Conservation (phyloP, 2,888 invertebrate species). For the Mactromeris polynyma region DNA sequence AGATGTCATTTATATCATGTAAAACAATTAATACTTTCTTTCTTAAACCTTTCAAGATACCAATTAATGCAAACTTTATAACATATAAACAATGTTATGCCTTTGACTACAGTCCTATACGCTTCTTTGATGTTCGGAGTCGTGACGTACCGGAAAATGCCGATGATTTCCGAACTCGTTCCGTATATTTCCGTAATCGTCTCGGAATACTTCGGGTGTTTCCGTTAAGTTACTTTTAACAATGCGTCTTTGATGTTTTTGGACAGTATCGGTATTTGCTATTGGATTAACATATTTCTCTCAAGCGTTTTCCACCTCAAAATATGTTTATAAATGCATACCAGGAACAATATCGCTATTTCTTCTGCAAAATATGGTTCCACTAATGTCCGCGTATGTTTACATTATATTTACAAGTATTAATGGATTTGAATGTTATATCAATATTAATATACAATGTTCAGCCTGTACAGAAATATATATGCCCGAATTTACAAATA, state of each 20-base stretch:
- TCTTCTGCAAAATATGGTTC: too few species aligned
- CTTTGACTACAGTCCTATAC: neutral
- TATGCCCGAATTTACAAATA: too few species aligned
- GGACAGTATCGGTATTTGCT: neutral
- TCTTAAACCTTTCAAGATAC: neutral
- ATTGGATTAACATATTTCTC: conserved; percentile 8
- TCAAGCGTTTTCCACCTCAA: neutral
- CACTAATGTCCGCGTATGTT: too few species aligned
- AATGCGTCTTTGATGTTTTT: neutral
- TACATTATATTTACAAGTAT: too few species aligned
- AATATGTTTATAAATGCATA: neutral
- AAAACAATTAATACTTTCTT: conserved; percentile 39
- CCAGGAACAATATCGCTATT: neutral
- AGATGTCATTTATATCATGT: conserved; percentile 31
- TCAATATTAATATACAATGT: too few species aligned
- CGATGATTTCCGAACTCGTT: neutral
- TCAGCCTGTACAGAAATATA: too few species aligned
- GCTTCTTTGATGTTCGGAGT: conserved; percentile 24
- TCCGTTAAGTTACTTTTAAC: neutral
- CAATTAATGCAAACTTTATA: conserved; percentile 1
- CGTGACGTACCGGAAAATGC: neutral
- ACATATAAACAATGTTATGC: conserved; percentile 1
- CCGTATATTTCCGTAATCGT: neutral
- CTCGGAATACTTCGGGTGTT: neutral
- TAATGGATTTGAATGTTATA: too few species aligned